Evolutionary conservation across 2,113 vertebrate species (phyloP), one percentile per base, ranked within the genome.

Genomic region (Gasterosteus nipponicus): DNA sequence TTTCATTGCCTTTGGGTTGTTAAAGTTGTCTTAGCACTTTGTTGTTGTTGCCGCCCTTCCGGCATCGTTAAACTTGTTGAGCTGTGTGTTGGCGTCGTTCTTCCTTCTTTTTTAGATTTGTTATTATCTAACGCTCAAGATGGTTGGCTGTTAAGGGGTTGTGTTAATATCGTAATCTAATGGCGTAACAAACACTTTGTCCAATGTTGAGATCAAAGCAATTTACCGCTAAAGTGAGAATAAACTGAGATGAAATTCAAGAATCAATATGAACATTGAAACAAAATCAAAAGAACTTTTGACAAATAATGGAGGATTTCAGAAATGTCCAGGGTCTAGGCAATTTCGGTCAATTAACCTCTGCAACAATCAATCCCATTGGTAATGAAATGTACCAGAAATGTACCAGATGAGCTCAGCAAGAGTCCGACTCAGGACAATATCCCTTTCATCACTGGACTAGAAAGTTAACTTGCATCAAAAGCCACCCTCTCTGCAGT

Each of bases 351-450:
- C 35, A 29, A 62, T 47, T 49, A 1, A 47, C 49, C 54, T 15
- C 60, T 18, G 15, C 1, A 42, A 18, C 47, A 41, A 66, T 61
- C 49, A 39, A 22, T 75, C 33, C 61, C 44, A 51, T 35, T 35
- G 22, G 8, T 16, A 62, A 22, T 26, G 22, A 26, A 56, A 54
- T 62, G 79, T 61, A 67, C 5, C 3, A 3, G 61, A 62, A 56
- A 54, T 62, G 79, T 61, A 67, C 5, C 3, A 3, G 61, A 62
- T 49, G 73, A 77, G n/a, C 29, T 56, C 54, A 60, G 31, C 29
- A 26, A 22, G 9, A 47, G n/a, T 60, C 38, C 47, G 29, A 46
- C 18, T 64, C 16, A 58, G 19, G 47, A 12, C 10, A 41, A 7
- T 5, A 4, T 62, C 35, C 4, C 59, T 67, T 38, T 26, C 64